Evolutionary conservation across 1,140 invertebrate species (phyloP), one percentile per base, ranked within the genome.

Genomic region (Drosophila setifemur): DNA sequence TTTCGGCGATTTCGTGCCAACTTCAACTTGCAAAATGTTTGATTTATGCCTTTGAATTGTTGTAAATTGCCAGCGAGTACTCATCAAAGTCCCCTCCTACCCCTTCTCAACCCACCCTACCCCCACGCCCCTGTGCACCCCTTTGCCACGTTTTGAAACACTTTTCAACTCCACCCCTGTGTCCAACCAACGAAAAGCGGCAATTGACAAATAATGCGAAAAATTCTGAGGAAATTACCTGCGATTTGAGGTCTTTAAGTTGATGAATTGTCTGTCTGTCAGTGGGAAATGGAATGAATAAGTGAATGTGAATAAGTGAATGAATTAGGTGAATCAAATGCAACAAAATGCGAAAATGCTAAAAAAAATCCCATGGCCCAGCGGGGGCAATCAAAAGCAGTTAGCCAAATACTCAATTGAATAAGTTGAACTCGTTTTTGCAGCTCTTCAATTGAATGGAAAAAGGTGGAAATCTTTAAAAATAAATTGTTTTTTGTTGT

Each of bases 31-130:
- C 82, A 78, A 63, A 72, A 74, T 85, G 78, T 79, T 83, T 83
- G 79, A 83, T 83, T 83, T 83, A 83, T 85, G 74, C 74, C 70
- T 83, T 78, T 83, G 74, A 82, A 82, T 76, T 73, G 77, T 77
- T 82, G 74, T 73, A 78, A 85, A 78, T 83, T 83, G 79, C 69
- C 61, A 53, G 48, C 33, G 39, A 28, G 25, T 28, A 3, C 16
- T 25, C 12, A 8, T 19, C 21, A 19, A n/a, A n/a, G n/a, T 26
- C 23, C 9, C 28, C 19, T n/a, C n/a, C 26, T n/a, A 0, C 7
- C 21, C 9, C 3, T 4, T 9, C 7, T 1, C 9, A 1, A 5
- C 14, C 29, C 11, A 21, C 14, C 26, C 25, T 5, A 1, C 14
- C 26, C 18, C 19, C 7, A 2, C 18, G 3, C 28, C 26, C 21